Evolutionary conservation across 2,888 invertebrate genomes (phyloP), one percentile per base, ranked within the genome.

Genomic region (Magallana nippona): DNA sequence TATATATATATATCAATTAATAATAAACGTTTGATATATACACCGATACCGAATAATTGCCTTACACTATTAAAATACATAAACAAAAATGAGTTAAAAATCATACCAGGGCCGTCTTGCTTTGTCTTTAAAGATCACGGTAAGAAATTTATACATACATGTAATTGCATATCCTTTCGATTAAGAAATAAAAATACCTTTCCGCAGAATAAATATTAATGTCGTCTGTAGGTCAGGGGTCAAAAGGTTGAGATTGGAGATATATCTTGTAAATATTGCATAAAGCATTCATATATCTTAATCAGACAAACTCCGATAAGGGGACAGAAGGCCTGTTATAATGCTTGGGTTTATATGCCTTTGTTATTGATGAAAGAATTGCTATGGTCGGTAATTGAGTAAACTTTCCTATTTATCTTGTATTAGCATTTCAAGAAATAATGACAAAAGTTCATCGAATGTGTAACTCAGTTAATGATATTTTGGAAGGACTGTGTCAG

Each of bases 221-320:
- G 44, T 44, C 44, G 44, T 44, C 0, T 44, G 8, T 44, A 44
- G 44, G 44, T 44, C 5, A 44, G 44, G 5, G 44, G 27, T 71
- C 11, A 13, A 27, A 71, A 3, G n/a, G 15, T n/a, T 60, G 2
- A n/a, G 17, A 60, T 17, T 60, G 60, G 15, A 71, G 32, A 27
- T 32, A 11, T 27, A 71, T 71, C 71, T 13, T 15, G 71, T 71
- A 71, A 71, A 71, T 22, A 71, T 27, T 71, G 27, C 11, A 71
- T 22, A 71, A 27, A 71, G 32, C 71, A 27, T 27, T 71, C 71
- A 71, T 71, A 71, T 15, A 71, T 71, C 22, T 71, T 15, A 22
- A 71, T 71, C 27, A 71, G 15, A 71, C 27, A 32, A 27, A 71
- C 27, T 71, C 27, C 32, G 27, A 27, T 22, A 71, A 22, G 71